Conservation (phyloP, 2,797 vertebrate species). For the Lagocephalus sceleratus region DNA sequence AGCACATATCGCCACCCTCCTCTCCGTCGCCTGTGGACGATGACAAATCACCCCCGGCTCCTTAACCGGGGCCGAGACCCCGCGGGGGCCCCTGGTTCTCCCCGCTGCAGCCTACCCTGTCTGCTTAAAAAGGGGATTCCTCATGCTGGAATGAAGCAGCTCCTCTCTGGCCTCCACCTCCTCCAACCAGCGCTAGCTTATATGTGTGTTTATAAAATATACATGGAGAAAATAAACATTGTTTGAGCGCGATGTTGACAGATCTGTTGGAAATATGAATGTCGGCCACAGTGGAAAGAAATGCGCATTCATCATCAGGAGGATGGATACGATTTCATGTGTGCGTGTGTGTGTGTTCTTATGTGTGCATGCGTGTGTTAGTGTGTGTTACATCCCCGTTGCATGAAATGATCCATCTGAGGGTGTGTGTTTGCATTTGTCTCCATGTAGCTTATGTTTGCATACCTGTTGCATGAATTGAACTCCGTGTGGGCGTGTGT, state of each 20-base stretch:
- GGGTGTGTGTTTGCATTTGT: conserved; percentile 20
- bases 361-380: conserved; percentile 21
- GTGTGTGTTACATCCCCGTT: conserved; percentile 42
- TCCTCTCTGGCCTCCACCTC: conserved; percentile 17
- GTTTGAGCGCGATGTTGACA: conserved; percentile 51
- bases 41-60: conserved; percentile 61
- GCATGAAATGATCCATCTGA: conserved; percentile 47
- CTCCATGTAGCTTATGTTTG: conserved; percentile 39
- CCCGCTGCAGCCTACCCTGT: conserved; percentile 38
- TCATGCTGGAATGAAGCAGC: conserved; percentile 52
- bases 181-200: conserved; percentile 35
- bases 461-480: conserved; percentile 56
- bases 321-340: conserved; percentile 44
- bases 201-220: conserved; percentile 65
- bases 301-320: conserved; percentile 51
- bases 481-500: conserved; percentile 24
- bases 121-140: conserved; percentile 56
- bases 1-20: conserved; percentile 42
- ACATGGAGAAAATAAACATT: conserved; percentile 54
- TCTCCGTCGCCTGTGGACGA: conserved; percentile 43
- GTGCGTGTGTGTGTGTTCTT: conserved; percentile 35
- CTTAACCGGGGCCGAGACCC: conserved; percentile 39
- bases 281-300: conserved; percentile 38
- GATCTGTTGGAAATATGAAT: conserved; percentile 57
- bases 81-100: conserved; percentile 21